A percentile compares a stretch with the other conserved stretches of the same genome.
Evolutionary conservation across 2,888 invertebrate species (phyloP).

Genomic region (Leptopilina drosophilae): DNA sequence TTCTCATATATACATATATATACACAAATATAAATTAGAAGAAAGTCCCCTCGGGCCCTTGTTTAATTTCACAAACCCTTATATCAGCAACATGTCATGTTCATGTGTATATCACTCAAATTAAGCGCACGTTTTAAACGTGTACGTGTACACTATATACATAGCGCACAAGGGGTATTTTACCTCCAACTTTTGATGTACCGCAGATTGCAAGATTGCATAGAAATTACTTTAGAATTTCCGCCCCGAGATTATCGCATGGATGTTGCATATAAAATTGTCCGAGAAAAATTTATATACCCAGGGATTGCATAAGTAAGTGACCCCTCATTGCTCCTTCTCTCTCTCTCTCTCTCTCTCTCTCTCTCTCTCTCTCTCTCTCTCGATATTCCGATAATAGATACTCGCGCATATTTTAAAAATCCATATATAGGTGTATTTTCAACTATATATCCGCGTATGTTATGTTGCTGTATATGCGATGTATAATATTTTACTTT

Average conservation of each 20-base stretch:
- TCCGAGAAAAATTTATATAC: conserved; percentile 2
- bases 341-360: too few species aligned
- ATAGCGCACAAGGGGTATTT: neutral
- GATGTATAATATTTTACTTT: too few species aligned
- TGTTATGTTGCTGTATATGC: too few species aligned
- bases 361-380: too few species aligned
- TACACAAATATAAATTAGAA: neutral
- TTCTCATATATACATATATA: too few species aligned
- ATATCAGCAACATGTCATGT: conserved; percentile 20
- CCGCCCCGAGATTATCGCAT: neutral
- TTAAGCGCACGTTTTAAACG: neutral
- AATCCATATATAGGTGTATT: neutral
- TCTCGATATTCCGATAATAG: conserved; percentile 12
- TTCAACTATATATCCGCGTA: too few species aligned
- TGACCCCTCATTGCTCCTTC: neutral
- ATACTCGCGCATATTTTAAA: neutral
- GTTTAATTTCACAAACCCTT: conserved; percentile 22
- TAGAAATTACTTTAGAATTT: conserved; percentile 8
- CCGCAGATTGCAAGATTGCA: conserved; percentile 18
- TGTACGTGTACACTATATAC: neutral
- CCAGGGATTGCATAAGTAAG: neutral
- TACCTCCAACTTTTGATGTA: conserved; percentile 8
- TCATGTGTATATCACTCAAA: neutral
- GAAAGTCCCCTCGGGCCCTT: neutral
- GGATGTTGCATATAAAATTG: conserved; percentile 8